Conservation (phyloP, 2,797 vertebrate species). For the Silurus aristotelis region DNA sequence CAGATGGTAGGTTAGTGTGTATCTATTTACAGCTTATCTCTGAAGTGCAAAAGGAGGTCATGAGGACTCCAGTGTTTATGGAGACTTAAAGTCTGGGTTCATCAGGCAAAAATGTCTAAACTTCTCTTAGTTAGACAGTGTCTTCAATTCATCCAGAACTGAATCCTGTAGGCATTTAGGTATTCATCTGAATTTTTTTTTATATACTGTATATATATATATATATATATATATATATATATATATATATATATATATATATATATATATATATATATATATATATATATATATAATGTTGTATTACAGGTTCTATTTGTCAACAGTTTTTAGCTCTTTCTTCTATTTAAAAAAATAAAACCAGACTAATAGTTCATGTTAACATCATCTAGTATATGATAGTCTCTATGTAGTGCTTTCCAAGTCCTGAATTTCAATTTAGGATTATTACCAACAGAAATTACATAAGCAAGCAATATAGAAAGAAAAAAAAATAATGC, state of each 20-base stretch:
- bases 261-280: no score
- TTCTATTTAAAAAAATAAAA: neutral
- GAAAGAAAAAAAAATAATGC: neutral
- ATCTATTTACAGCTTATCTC: slow-evolving; percentile 44
- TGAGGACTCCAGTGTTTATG: slow-evolving; percentile 34
- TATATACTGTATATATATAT: no score
- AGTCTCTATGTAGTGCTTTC: neutral
- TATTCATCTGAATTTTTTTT: slow-evolving; percentile 23
- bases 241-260: no score
- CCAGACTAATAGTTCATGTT: neutral
- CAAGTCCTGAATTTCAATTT: neutral
- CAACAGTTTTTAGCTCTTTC: neutral
- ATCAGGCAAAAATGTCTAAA: slow-evolving; percentile 33
- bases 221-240: no score
- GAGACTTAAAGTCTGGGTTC: slow-evolving; percentile 38
- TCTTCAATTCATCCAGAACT: slow-evolving; percentile 21
- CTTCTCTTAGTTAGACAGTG: slow-evolving; percentile 19
- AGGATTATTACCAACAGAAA: neutral
- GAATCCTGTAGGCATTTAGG: slow-evolving; percentile 9
- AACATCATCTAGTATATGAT: neutral
- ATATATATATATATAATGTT: no score
- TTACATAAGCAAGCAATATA: neutral
- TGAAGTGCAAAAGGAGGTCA: slow-evolving; percentile 38
- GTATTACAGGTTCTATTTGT: neutral
- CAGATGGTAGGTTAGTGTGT: slow-evolving; percentile 33